A percentile compares a stretch with the other conserved stretches of the same genome.
Conservation (phyloP, 2,888 invertebrate genomes). For the Leptura quadrifasciata region DNA sequence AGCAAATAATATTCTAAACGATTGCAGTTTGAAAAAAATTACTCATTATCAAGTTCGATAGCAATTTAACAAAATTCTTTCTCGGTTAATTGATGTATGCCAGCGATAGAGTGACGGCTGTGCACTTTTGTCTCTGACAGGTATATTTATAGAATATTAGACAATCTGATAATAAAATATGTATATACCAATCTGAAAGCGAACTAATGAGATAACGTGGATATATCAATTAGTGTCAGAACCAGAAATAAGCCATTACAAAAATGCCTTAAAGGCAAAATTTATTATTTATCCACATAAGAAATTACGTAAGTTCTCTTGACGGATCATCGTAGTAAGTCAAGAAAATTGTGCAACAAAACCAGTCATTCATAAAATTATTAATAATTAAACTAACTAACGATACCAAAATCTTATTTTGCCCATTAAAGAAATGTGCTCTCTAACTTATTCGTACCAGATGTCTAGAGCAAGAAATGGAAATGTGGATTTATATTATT, state of each 20-base stretch:
- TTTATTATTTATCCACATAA: slow-evolving; percentile 20
- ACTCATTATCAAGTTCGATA: too few species aligned
- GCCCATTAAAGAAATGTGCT: neutral
- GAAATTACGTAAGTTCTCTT: slow-evolving; percentile 11
- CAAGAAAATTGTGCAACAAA: slow-evolving; percentile 21
- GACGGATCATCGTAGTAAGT: slow-evolving; percentile 35
- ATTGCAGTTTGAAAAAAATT: too few species aligned
- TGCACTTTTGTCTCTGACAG: too few species aligned
- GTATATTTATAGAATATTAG: neutral
- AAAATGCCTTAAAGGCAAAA: slow-evolving; percentile 11
- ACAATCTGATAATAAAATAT: neutral
- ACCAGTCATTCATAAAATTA: slow-evolving; percentile 50
- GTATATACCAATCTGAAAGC: slow-evolving; percentile 5
- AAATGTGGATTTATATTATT: too few species aligned
- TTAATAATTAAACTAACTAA: slow-evolving; percentile 35
- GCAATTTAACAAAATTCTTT: too few species aligned
- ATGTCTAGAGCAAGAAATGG: too few species aligned
- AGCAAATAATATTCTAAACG: too few species aligned
- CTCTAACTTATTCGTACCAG: neutral
- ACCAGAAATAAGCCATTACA: slow-evolving; percentile 37
- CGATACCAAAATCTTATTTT: slow-evolving; percentile 11
- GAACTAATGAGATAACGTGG: slow-evolving; percentile 44
- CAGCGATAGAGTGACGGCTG: too few species aligned
- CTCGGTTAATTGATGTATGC: too few species aligned
- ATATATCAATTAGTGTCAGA: slow-evolving; percentile 44